These are phyloP conservation scores for Macrotis lagotis DNA, from an alignment of 2,113 vertebrate genomes.

Conservation along the genomic window DNA sequence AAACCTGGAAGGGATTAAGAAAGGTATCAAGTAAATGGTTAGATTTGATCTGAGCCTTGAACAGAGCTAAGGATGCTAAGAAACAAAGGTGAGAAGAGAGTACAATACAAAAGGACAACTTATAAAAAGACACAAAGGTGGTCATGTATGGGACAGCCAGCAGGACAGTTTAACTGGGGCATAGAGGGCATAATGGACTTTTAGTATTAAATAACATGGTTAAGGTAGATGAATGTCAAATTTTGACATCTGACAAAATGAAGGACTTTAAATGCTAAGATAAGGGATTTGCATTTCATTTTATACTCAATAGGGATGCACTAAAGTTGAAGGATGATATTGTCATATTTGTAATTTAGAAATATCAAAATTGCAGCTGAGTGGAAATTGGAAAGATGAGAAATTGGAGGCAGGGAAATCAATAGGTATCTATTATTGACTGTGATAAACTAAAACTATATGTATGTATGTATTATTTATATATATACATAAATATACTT, in stretches of 20 bases:
- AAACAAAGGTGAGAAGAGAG: background rate
- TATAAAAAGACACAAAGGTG: background rate
- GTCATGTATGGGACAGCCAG: background rate
- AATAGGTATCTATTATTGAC: background rate
- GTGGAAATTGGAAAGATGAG: background rate
- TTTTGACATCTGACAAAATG: too few species aligned
- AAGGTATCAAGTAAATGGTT: background rate
- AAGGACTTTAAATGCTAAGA: background rate
- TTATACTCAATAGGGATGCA: background rate
- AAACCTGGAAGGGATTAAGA: background rate
- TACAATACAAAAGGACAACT: background rate
- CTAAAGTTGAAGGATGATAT: background rate
- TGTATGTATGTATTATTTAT: too few species aligned
- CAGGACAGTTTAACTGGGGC: background rate
- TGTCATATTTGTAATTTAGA: background rate
- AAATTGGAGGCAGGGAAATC: background rate
- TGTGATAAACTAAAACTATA: background rate
- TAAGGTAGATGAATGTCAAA: background rate
- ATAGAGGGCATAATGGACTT: background rate
- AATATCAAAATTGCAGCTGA: background rate
- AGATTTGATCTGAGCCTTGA: background rate
- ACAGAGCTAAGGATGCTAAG: background rate
- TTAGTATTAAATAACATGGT: background rate
- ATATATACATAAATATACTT: too few species aligned
- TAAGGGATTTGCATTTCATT: background rate